Evolutionary conservation across 2,113 vertebrate species (phyloP).

Genomic region (Labrus mixtus): DNA sequence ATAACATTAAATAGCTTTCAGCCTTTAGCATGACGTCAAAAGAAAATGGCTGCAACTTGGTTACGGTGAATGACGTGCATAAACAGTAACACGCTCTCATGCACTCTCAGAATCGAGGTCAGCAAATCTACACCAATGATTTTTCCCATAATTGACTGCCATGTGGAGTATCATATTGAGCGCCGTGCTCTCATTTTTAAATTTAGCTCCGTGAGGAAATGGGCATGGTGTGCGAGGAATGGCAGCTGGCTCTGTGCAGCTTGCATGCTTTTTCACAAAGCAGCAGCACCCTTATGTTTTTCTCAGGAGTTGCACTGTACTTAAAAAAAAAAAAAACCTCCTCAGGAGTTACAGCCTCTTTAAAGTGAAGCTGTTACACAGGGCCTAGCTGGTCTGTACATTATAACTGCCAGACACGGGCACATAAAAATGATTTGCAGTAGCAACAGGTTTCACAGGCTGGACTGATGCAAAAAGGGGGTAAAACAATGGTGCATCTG

Average conservation of each 20-base stretch:
- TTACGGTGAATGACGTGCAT: background rate
- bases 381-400: background rate
- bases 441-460: background rate
- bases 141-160: slow-evolving; percentile 71
- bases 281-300: background rate
- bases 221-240: slow-evolving; percentile 36
- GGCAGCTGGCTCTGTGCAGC: slow-evolving; percentile 47
- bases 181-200: slow-evolving; percentile 59
- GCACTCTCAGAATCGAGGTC: slow-evolving; percentile 59
- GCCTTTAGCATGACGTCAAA: background rate
- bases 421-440: slow-evolving; percentile 67
- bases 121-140: slow-evolving; percentile 48
- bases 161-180: slow-evolving; percentile 61
- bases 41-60: background rate
- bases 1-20: background rate
- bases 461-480: slow-evolving; percentile 21
- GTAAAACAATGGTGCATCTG: slow-evolving; percentile 2
- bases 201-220: slow-evolving; percentile 68
- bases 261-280: slow-evolving; percentile 25
- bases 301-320: slow-evolving; percentile 2
- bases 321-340: slow-evolving; percentile 30
- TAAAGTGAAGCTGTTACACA: slow-evolving; percentile 27
- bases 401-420: slow-evolving; percentile 27
- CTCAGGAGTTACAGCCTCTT: slow-evolving; percentile 43
- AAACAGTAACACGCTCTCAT: background rate